Evolutionary conservation across 2,797 vertebrate species (phyloP).

Genomic region (Alcedo atthis): DNA sequence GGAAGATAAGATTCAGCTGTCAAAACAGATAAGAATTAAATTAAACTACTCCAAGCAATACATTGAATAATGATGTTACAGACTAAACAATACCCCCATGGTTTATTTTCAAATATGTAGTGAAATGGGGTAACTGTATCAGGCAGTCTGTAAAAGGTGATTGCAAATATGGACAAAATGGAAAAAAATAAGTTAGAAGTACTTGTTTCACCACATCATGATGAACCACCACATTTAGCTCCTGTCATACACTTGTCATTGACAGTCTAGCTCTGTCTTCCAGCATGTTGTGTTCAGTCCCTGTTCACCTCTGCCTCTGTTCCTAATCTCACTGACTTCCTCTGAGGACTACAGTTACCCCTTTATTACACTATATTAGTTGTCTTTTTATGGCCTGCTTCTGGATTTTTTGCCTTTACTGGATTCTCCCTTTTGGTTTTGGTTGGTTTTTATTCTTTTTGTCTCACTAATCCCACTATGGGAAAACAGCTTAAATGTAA

Average conservation of each 20-base stretch:
- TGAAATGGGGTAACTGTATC: background rate
- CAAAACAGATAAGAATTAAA: slow-evolving; percentile 81
- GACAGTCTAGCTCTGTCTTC: background rate
- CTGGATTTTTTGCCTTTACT: background rate
- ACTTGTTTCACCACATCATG: background rate
- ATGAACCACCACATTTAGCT: background rate
- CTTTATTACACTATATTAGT: background rate
- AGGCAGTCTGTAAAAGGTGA: background rate
- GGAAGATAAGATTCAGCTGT: slow-evolving; percentile 99
- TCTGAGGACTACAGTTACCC: background rate
- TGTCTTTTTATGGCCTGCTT: background rate
- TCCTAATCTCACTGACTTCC: background rate
- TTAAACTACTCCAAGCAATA: slow-evolving; percentile 66
- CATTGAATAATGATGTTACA: slow-evolving; percentile 54
- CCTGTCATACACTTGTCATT: background rate
- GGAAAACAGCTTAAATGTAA: slow-evolving; percentile 9
- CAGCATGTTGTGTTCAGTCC: background rate
- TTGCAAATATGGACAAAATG: background rate
- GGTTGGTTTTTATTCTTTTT: background rate
- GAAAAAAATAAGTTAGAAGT: background rate
- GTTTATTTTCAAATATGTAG: slow-evolving; percentile 44
- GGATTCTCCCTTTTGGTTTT: background rate
- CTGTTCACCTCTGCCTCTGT: background rate
- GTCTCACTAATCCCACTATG: background rate
- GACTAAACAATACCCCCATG: slow-evolving; percentile 37